phyloP scores from a whole-genome alignment of 2,113 vertebrate species.

The Ctenomys sociabilis region DNA sequence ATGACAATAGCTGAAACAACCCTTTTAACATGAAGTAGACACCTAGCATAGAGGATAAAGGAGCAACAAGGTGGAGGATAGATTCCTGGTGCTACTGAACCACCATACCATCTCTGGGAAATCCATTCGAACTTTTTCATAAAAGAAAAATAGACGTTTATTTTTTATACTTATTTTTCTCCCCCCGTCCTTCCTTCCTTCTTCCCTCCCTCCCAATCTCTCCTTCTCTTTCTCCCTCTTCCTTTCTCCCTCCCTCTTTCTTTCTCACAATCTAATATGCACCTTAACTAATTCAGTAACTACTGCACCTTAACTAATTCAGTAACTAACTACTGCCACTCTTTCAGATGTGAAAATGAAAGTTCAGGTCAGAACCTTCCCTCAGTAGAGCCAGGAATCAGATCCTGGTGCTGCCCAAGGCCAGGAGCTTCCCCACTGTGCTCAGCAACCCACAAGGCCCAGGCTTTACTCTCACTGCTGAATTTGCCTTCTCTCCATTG shows the following conservation, averaged over 20 bases:
- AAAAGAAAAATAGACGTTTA: background rate
- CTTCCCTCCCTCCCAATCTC: too few species aligned
- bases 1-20: background rate
- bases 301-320: background rate
- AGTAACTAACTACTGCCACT: background rate
- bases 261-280: background rate
- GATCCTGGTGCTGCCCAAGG: background rate
- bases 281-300: background rate
- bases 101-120: too few species aligned
- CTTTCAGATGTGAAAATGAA: slow-evolving; percentile 23
- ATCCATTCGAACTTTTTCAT: background rate
- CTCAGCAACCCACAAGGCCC: background rate
- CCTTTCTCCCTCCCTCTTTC: too few species aligned
- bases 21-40: background rate
- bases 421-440: background rate
- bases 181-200: too few species aligned
- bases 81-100: background rate
- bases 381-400: background rate
- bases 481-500: background rate
- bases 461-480: background rate
- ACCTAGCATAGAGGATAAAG: background rate
- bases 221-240: too few species aligned
- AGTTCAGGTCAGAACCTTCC: background rate
- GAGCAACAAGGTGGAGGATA: too few species aligned
- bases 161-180: too few species aligned